Evolutionary conservation across 2,888 invertebrate species (phyloP), one percentile per base, ranked within the genome.

Genomic region (Xylota sylvarum): DNA sequence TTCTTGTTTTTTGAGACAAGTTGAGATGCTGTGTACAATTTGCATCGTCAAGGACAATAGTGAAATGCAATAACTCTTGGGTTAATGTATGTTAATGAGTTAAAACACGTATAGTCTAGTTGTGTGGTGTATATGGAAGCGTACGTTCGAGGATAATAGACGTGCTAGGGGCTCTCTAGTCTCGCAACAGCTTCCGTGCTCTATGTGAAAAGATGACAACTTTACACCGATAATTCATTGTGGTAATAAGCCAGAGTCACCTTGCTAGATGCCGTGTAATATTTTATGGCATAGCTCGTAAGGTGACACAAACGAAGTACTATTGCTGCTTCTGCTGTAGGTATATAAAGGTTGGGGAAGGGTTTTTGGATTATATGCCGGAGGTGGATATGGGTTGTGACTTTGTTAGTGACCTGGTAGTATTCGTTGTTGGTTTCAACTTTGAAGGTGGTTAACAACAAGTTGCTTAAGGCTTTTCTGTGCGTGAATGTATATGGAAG

Each of bases 191-290:
- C 50, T 55, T 82, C 35, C 43, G 40, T 70, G 14, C 60, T 67
- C 55, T 27, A 52, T 65, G 46, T 48, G 62, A 73, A 80, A 83
- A 73, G 80, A 84, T 80, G 73, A 84, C 84, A 84, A 84, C 74
- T 70, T 80, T 74, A 84, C 79, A 80, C 80, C 79, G 55, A 84
- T 84, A 84, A 79, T 69, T 84, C 84, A 84, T 74, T 84, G 84
- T 70, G 56, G 80, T 84, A 84, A 84, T 84, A 84, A 84, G 79
- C 84, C 62, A 9, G 80, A 84, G 84, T 84, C 84, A 80, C 84
- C 84, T 74, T 84, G 79, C 80, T 84, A 80, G 79, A 84, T 84
- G 84, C 74, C 80, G 67, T 84, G 84, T 84, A 80, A 84, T 84
- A 84, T 80, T 84, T 80, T 84, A 84, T 80, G 69, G 80, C 30